phyloP scores from a whole-genome alignment of 2,888 invertebrate species.

The Leptodirus hochenwartii region DNA sequence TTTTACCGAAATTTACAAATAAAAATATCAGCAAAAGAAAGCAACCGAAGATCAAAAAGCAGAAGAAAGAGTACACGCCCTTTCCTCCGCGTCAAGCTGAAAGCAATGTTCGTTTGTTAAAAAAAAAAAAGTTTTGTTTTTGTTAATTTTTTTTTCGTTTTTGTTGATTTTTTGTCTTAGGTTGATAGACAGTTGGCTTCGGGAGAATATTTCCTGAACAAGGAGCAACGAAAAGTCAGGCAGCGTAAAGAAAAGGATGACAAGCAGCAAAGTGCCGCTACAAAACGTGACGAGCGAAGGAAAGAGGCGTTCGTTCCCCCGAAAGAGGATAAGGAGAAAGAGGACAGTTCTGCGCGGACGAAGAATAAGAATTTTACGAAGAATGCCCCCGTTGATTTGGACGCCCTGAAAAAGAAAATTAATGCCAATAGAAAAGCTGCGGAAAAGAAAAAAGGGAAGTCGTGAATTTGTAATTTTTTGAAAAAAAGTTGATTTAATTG shows the following conservation, averaged over 20 bases:
- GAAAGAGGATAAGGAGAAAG: constrained; percentile 30
- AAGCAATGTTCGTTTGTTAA: constrained; percentile 45
- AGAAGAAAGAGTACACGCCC: constrained; percentile 91
- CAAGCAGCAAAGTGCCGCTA: constrained; percentile 56
- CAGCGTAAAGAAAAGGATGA: constrained; percentile 56
- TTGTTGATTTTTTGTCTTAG: constrained; percentile 16
- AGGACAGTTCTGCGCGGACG: too few relatives aligned
- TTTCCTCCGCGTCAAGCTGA: constrained; percentile 90
- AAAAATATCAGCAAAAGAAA: constrained; percentile 81
- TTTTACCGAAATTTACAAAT: constrained; percentile 78
- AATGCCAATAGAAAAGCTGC: constrained; percentile 42
- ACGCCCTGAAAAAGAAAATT: constrained; percentile 57
- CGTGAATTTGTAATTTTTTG: too few relatives aligned
- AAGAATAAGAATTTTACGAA: constrained; percentile 17
- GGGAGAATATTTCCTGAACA: constrained; percentile 92
- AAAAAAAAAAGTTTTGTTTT: constrained; percentile 4
- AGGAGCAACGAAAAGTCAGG: constrained; percentile 57
- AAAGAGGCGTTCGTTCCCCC: constrained; percentile 73
- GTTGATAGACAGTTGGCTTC: constrained; percentile 82
- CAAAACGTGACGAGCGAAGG: constrained; percentile 55
- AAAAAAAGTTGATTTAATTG: too few relatives aligned
- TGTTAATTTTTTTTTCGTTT: constrained; percentile 2
- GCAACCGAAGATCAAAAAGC: constrained; percentile 68
- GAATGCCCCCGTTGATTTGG: constrained; percentile 40
- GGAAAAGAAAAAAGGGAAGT: constrained; percentile 34